phyloP scores from a whole-genome alignment of 2,888 invertebrate genomes.

The Neuroscelio doddi region DNA sequence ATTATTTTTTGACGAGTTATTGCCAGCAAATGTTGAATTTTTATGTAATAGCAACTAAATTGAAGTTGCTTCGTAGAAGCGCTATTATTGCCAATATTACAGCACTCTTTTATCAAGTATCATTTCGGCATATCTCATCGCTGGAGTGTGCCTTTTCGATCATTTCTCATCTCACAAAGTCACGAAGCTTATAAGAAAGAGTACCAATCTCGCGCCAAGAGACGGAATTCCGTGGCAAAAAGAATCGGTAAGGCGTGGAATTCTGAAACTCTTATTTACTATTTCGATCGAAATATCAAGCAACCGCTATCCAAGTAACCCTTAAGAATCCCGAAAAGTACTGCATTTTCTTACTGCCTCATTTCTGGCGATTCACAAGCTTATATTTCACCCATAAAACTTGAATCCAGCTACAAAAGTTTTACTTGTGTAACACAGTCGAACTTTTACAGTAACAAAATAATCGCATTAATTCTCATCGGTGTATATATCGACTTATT shows the following conservation, averaged over 20 bases:
- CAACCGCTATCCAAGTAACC: too few relatives aligned
- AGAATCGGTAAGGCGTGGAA: conserved; percentile 1
- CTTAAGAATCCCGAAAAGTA: conserved; percentile 11
- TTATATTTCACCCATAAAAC: too few relatives aligned
- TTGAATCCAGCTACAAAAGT: too few relatives aligned
- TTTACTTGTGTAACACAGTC: too few relatives aligned
- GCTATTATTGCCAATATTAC: too few relatives aligned
- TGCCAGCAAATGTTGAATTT: background rate
- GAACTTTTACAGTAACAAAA: too few relatives aligned
- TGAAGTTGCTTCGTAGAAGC: too few relatives aligned
- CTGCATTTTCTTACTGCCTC: background rate
- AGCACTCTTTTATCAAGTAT: too few relatives aligned
- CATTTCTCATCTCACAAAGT: conserved; percentile 13
- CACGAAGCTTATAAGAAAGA: conserved; percentile 18
- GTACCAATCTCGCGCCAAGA: background rate
- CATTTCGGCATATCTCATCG: conserved; percentile 16
- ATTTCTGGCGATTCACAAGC: too few relatives aligned
- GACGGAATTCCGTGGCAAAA: conserved; percentile 9
- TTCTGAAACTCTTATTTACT: conserved; percentile 43
- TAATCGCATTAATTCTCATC: too few relatives aligned
- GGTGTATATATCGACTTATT: too few relatives aligned
- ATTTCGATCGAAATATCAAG: conserved; percentile 30
- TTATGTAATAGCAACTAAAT: too few relatives aligned
- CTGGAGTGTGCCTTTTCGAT: conserved; percentile 8
- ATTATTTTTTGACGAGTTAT: background rate